These are phyloP conservation scores for Ganaspis sp. DNA, from an alignment of 1,140 invertebrate genomes.

Conservation along the genomic window DNA sequence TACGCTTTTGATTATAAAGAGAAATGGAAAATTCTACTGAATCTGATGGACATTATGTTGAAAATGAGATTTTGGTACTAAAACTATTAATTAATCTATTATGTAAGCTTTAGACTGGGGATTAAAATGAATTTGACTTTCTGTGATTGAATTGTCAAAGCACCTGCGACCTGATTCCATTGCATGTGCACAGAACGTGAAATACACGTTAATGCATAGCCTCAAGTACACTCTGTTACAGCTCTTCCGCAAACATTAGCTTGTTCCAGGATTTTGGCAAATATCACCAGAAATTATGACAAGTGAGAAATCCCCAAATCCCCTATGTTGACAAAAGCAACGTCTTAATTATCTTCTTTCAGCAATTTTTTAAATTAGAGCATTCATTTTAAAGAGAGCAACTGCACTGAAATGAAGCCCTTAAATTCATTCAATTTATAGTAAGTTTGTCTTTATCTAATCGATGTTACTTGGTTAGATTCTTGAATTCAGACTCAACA, in stretches of 20 bases:
- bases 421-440: no score
- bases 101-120: not conserved
- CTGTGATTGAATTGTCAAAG: slow-evolving; percentile 2
- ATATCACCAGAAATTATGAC: slow-evolving; percentile 2
- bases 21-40: not conserved
- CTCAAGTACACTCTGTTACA: slow-evolving; percentile 17
- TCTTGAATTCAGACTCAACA: no score
- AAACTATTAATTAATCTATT: not conserved
- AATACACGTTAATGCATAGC: slow-evolving; percentile 6
- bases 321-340: not conserved
- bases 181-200: slow-evolving; percentile 21
- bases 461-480: no score
- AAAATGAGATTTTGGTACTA: not conserved
- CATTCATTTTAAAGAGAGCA: no score
- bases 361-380: no score
- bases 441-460: no score
- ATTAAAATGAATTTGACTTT: slow-evolving; percentile 9
- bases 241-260: slow-evolving; percentile 15
- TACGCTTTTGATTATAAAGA: no score
- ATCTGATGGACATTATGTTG: not conserved
- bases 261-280: slow-evolving; percentile 12
- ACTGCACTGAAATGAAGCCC: no score
- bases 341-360: not conserved
- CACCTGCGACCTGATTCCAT: slow-evolving; percentile 4
- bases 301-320: not conserved